Evolutionary conservation across 2,797 vertebrate species (phyloP).

Genomic region (Sphaeramia orbicularis): DNA sequence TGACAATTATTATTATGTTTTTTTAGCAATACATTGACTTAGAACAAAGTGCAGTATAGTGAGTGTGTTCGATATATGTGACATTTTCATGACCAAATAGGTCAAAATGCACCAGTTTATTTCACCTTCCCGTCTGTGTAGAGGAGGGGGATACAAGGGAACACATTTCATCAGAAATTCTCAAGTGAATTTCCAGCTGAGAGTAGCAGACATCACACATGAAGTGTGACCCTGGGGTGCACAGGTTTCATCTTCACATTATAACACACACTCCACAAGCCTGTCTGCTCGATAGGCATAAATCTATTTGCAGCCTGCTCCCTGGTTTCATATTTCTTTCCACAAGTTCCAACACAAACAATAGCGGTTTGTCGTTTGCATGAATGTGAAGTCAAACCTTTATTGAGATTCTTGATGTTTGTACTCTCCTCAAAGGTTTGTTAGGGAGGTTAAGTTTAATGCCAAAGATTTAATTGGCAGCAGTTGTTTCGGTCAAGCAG

Average conservation of each 20-base stretch:
- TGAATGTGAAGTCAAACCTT: slow-evolving; percentile 24
- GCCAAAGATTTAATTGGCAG: slow-evolving; percentile 5
- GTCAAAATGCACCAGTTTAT: background rate
- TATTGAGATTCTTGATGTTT: slow-evolving; percentile 25
- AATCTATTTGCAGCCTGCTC: slow-evolving; percentile 56
- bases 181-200: slow-evolving; percentile 10
- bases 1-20: no score
- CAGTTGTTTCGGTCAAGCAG: slow-evolving; percentile 13
- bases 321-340: slow-evolving; percentile 42
- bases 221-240: slow-evolving; percentile 36
- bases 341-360: slow-evolving; percentile 12
- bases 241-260: slow-evolving; percentile 45
- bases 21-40: no score
- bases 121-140: background rate
- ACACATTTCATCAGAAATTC: slow-evolving; percentile 17
- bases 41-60: no score
- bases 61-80: background rate
- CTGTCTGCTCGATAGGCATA: slow-evolving; percentile 44
- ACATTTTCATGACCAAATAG: background rate
- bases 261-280: slow-evolving; percentile 32
- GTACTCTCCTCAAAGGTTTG: slow-evolving; percentile 7
- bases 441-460: background rate
- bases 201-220: slow-evolving; percentile 10
- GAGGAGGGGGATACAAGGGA: background rate
- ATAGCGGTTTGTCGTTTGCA: slow-evolving; percentile 25